Percentiles rank a stretch among this genome's conserved stretches.
Conservation (phyloP, 2,113 vertebrate genomes). For the Toxostoma redivivum region DNA sequence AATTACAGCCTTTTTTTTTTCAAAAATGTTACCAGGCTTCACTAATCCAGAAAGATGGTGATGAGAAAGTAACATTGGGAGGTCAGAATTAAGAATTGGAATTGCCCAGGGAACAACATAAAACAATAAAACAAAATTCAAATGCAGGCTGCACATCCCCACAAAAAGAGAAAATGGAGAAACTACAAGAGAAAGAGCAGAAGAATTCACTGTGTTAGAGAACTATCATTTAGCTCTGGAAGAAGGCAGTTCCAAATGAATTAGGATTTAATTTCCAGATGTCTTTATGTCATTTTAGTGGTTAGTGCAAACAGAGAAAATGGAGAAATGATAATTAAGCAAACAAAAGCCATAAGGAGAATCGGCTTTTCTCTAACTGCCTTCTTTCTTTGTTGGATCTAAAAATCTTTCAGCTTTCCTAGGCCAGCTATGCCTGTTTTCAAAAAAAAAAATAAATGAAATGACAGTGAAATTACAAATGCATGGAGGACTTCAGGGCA, state of each 20-base stretch:
- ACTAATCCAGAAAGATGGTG: background rate
- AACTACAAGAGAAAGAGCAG: background rate
- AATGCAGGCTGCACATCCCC: background rate
- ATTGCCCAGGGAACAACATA: background rate
- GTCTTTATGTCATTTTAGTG: background rate
- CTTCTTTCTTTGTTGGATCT: background rate
- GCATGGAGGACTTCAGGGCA: background rate
- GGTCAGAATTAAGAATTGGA: background rate
- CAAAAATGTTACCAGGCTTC: background rate
- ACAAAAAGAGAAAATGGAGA: background rate
- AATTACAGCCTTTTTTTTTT: background rate
- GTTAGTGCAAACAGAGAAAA: constrained; percentile 14
- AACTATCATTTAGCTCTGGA: background rate
- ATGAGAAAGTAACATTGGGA: background rate
- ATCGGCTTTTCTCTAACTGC: background rate
- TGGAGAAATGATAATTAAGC: background rate
- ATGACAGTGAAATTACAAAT: background rate
- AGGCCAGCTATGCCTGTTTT: background rate
- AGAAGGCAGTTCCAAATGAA: background rate
- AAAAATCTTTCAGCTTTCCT: background rate
- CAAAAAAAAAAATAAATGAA: background rate
- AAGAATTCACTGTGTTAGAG: background rate
- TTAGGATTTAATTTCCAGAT: constrained; percentile 19
- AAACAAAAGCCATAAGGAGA: constrained; percentile 11
- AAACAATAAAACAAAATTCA: background rate